These are phyloP conservation scores for Crotophaga sulcirostris DNA, from an alignment of 2,113 vertebrate species.

Conservation along the genomic window DNA sequence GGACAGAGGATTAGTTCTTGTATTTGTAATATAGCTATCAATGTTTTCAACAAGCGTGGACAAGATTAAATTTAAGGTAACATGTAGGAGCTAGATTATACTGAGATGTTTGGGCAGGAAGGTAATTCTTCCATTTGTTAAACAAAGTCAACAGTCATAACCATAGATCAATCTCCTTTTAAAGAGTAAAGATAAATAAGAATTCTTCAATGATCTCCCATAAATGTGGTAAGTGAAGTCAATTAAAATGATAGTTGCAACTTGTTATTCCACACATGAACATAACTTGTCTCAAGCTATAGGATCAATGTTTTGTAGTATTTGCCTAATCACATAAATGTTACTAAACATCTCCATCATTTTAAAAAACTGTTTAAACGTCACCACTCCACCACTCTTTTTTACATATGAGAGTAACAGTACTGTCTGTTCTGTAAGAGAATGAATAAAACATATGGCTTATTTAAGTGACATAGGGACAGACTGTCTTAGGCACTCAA, in stretches of 20 bases:
- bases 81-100: background rate
- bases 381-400: background rate
- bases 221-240: background rate
- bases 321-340: background rate
- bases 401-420: background rate
- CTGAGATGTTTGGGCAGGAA: background rate
- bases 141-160: background rate
- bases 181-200: background rate
- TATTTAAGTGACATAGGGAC: slow-evolving; percentile 26
- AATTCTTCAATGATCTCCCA: background rate
- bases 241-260: background rate
- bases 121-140: background rate
- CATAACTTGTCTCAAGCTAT: background rate
- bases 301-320: background rate
- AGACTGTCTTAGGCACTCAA: background rate
- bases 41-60: background rate
- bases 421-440: background rate
- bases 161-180: background rate
- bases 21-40: background rate
- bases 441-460: slow-evolving; percentile 15
- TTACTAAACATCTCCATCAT: background rate
- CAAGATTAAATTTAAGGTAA: background rate
- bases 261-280: background rate
- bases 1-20: background rate
- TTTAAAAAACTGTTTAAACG: background rate